These are phyloP conservation scores for Drosophila kepulauana DNA, from an alignment of 1,140 invertebrate genomes.

Conservation along the genomic window DNA sequence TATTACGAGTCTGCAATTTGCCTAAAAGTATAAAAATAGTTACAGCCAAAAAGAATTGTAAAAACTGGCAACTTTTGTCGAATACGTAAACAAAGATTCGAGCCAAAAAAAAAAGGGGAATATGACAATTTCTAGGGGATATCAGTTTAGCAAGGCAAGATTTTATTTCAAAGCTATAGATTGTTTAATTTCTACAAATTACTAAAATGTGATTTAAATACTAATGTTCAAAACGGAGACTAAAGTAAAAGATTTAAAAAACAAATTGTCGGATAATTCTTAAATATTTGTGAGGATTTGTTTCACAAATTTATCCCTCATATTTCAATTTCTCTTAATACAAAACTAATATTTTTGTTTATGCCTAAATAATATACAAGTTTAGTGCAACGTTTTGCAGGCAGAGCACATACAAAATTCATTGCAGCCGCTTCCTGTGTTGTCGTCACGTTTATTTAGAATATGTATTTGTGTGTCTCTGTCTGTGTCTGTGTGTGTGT, in stretches of 20 bases:
- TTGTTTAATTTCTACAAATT: no score
- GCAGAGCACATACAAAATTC: conserved; percentile 45
- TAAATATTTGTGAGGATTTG: no score
- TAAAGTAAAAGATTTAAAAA: no score
- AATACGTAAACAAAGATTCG: conserved; percentile 74
- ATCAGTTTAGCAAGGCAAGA: conserved; percentile 1
- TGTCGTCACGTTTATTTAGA: conserved; percentile 70
- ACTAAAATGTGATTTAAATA: no score
- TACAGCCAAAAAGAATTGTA: conserved; percentile 6
- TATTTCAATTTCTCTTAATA: background rate
- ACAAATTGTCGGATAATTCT: no score
- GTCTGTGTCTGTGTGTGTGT: no score
- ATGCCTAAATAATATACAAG: no score
- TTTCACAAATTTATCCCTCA: no score
- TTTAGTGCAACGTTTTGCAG: conserved; percentile 1
- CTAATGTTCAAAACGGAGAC: no score
- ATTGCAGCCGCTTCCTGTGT: conserved; percentile 42
- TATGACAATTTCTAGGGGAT: conserved; percentile 5
- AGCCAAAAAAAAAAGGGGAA: conserved; percentile 46
- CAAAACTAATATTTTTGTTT: background rate
- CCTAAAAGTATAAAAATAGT: conserved; percentile 74
- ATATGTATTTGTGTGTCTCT: conserved; percentile 10
- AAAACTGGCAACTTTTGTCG: conserved; percentile 52
- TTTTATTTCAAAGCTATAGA: background rate
- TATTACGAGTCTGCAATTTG: conserved; percentile 73